These are phyloP conservation scores for Pyrocephalus nanus DNA, from an alignment of 2,797 vertebrate species.

Conservation along the genomic window DNA sequence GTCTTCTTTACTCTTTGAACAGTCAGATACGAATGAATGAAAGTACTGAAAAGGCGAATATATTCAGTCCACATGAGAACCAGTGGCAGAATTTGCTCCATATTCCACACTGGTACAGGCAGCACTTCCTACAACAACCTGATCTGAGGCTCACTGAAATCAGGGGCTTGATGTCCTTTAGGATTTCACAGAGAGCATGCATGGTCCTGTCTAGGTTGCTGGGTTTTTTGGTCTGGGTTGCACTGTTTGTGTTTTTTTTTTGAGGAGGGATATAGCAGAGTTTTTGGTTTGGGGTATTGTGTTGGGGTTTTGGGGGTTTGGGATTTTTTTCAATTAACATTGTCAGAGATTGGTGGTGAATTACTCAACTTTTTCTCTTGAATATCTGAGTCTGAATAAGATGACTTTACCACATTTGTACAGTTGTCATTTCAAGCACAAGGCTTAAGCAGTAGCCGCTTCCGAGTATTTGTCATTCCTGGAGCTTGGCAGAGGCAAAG, in stretches of 20 bases:
- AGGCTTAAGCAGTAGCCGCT: constrained; percentile 26
- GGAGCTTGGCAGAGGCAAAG: not conserved
- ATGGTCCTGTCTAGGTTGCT: not conserved
- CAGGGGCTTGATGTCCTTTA: not conserved
- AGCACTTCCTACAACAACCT: not conserved
- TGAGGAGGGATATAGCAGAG: not conserved
- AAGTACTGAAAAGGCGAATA: not conserved
- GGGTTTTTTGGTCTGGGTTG: not conserved
- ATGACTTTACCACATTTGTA: not conserved
- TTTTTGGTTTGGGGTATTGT: not conserved
- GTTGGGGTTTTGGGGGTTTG: not conserved
- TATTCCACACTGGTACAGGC: not conserved
- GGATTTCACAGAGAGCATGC: not conserved
- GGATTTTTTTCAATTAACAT: not conserved
- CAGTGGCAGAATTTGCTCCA: not conserved
- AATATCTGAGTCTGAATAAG: not conserved
- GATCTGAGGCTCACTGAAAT: not conserved
- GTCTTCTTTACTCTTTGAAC: not conserved
- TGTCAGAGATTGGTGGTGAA: not conserved
- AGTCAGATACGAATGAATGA: not conserved
- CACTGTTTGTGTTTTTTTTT: not conserved
- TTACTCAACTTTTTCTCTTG: not conserved
- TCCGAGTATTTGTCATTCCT: constrained; percentile 2
- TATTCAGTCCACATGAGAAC: not conserved
- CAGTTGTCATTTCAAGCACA: constrained; percentile 25